Evolutionary conservation across 2,113 vertebrate species (phyloP).

Genomic region (Syngnathoides biaculeatus): DNA sequence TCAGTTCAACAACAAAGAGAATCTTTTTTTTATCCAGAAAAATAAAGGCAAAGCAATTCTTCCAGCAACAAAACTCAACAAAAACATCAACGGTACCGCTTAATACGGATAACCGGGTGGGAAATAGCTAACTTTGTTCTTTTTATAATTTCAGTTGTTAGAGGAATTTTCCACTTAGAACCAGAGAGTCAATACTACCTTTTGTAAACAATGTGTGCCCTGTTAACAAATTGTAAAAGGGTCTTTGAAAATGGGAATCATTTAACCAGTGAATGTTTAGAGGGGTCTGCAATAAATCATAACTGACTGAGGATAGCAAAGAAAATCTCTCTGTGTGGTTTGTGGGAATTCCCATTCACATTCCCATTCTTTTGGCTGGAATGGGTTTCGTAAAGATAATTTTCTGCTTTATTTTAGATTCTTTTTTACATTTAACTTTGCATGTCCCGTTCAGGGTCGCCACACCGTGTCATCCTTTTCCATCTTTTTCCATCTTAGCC

Average conservation of each 20-base stretch:
- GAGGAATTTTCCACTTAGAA: constrained; percentile 65
- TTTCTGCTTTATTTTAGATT: constrained; percentile 50
- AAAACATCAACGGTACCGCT: constrained; percentile 68
- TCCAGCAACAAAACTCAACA: constrained; percentile 58
- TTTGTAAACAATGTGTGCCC: constrained; percentile 42
- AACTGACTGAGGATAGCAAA: constrained; percentile 59
- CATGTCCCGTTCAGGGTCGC: too few relatives aligned
- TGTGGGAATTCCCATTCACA: too few relatives aligned
- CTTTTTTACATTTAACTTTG: constrained; percentile 5
- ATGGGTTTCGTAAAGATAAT: constrained; percentile 61
- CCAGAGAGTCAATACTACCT: constrained; percentile 46
- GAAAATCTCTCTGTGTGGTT: constrained; percentile 58
- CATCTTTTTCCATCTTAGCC: too few relatives aligned
- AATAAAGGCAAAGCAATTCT: constrained; percentile 60
- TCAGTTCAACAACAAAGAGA: constrained; percentile 60
- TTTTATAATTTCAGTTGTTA: constrained; percentile 62
- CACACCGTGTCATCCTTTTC: too few relatives aligned
- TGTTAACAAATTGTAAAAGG: constrained; percentile 51
- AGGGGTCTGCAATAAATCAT: constrained; percentile 55
- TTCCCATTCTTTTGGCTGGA: constrained; percentile 33
- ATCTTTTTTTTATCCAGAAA: constrained; percentile 61
- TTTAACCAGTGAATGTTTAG: constrained; percentile 54
- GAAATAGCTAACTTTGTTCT: constrained; percentile 62
- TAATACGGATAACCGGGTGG: constrained; percentile 59
- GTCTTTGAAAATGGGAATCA: constrained; percentile 65